Evolutionary conservation across 2,888 invertebrate genomes (phyloP), one percentile per base, ranked within the genome.

Genomic region (Platycheirus albimanus): DNA sequence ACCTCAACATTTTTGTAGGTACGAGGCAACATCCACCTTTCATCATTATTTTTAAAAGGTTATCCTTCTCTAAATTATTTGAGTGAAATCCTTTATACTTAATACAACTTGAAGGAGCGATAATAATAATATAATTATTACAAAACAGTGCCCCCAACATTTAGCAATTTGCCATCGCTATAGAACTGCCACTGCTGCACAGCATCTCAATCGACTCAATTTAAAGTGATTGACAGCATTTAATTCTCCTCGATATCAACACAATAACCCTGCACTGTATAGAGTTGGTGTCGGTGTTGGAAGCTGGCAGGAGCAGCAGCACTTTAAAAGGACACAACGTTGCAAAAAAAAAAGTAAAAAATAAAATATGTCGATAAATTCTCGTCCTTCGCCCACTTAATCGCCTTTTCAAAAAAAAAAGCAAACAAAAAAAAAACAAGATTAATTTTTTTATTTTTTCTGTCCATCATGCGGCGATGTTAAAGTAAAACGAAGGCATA

Each of bases 401-500:
- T 71, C 70, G 71, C 66, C 64, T 72, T 58, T 78, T n/a, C 13
- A 45, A 67, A 49, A 52, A 54, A 47, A 36, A 56, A 49, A n/a
- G n/a, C n/a, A n/a, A n/a, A n/a, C n/a, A n/a, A n/a, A 13, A 38
- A 30, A 19, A 56, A 66, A 79, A 69, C 63, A 74, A 63, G 64
- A 66, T n/a, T 47, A 33, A 51, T 64, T 58, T 61, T 81, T 54
- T 17, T 81, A 61, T 71, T 54, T 72, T 33, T 61, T 47, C 51
- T 76, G 81, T 81, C 81, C 81, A 76, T 81, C 81, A 76, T 71
- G 66, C 33, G 66, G 52, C 76, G 38, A 70, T 71, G 70, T 71
- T 61, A 45, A 45, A 61, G 30, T 61, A 61, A 58, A 76, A 41
- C 54, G 61, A 67, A 76, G 30, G 71, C 81, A 76, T 81, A 81